A percentile compares a stretch with the other conserved stretches of the same genome.
Evolutionary conservation across 1,140 invertebrate genomes (phyloP).

Genomic region (Papilio machaon): DNA sequence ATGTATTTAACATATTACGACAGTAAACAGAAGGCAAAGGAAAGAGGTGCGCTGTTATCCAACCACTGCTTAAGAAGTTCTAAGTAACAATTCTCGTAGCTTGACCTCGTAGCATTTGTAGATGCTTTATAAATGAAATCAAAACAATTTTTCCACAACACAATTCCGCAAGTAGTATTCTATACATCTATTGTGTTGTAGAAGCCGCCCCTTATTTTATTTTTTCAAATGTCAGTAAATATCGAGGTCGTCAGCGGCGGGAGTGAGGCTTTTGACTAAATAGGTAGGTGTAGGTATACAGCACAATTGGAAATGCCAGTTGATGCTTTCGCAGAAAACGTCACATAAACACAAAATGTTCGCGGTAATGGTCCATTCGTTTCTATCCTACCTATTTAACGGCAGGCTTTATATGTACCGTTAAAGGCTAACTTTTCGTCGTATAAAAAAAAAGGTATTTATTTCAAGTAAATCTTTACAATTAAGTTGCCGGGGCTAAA

Average conservation of each 20-base stretch:
- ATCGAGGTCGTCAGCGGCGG: background rate
- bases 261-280: background rate
- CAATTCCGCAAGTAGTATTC: background rate
- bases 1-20: no score
- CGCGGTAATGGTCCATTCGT: background rate
- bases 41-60: background rate
- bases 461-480: no score
- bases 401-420: background rate
- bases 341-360: constrained; percentile 2
- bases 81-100: background rate
- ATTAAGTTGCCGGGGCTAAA: no score
- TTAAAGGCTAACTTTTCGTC: background rate
- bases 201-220: background rate
- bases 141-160: background rate
- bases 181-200: background rate
- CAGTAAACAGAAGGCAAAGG: no score
- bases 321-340: background rate
- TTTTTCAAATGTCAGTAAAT: constrained; percentile 18
- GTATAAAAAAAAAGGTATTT: no score
- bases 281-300: background rate
- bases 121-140: background rate
- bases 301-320: background rate
- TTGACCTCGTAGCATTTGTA: background rate
- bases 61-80: background rate
- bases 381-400: background rate